Evolutionary conservation across 2,888 invertebrate species (phyloP).

Genomic region (Nudaria mundana): DNA sequence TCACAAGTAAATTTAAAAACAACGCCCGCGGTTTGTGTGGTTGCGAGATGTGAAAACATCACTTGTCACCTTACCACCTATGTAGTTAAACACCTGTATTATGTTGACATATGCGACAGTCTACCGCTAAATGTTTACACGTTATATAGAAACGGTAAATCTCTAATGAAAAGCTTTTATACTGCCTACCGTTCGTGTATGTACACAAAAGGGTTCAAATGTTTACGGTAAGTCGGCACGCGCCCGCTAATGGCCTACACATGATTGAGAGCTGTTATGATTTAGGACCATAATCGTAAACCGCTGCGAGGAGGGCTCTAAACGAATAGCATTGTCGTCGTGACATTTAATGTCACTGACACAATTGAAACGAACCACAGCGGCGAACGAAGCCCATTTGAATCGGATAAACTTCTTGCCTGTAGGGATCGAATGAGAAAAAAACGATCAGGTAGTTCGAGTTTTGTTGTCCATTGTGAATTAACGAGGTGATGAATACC

Average conservation of each 20-base stretch:
- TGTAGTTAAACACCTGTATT: slow-evolving; percentile 47
- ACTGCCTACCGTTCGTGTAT: slow-evolving; percentile 36
- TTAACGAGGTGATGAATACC: slow-evolving; percentile 66
- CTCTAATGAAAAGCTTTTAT: slow-evolving; percentile 37
- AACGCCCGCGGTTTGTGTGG: slow-evolving; percentile 16
- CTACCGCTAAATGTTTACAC: slow-evolving; percentile 46
- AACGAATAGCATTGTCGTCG: slow-evolving; percentile 60
- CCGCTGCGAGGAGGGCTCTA: slow-evolving; percentile 45
- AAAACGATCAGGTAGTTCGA: slow-evolving; percentile 55
- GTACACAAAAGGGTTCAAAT: slow-evolving; percentile 46
- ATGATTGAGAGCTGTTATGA: slow-evolving; percentile 62
- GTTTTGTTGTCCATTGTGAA: slow-evolving; percentile 61
- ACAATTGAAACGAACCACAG: slow-evolving; percentile 59
- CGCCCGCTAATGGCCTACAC: slow-evolving; percentile 46
- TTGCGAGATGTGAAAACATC: slow-evolving; percentile 43
- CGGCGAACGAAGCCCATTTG: slow-evolving; percentile 41
- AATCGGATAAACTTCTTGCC: slow-evolving; percentile 39
- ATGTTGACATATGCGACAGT: slow-evolving; percentile 49
- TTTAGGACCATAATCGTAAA: slow-evolving; percentile 48
- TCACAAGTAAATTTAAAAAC: slow-evolving; percentile 40
- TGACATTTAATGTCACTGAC: slow-evolving; percentile 59
- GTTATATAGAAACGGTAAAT: slow-evolving; percentile 57
- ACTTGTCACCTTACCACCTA: slow-evolving; percentile 51
- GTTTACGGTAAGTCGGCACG: slow-evolving; percentile 59
- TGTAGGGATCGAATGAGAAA: slow-evolving; percentile 31